phyloP scores from a whole-genome alignment of 2,797 vertebrate genomes.

The Halcyon badia region DNA sequence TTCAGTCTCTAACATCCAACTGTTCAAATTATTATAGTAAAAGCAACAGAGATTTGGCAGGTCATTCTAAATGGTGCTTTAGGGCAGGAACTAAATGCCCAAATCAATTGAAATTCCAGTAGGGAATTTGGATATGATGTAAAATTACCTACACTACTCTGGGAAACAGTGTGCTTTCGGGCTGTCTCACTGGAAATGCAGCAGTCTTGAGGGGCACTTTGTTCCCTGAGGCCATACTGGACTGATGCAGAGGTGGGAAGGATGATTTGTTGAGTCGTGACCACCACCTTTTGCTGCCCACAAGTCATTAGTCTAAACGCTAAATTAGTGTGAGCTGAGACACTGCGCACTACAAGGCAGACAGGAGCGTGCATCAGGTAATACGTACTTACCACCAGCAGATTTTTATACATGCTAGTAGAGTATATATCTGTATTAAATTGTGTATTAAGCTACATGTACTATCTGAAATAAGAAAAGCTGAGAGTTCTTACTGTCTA shows the following conservation, averaged over 20 bases:
- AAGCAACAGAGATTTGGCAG: not conserved
- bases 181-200: not conserved
- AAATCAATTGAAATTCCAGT: not conserved
- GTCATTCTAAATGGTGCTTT: not conserved
- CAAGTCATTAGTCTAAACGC: not conserved
- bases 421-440: not conserved
- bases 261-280: not conserved
- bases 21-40: not conserved
- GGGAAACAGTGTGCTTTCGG: not conserved
- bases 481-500: not conserved
- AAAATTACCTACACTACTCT: not conserved
- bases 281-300: not conserved
- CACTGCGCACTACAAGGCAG: accelerated
- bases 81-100: not conserved
- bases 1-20: not conserved
- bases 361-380: not conserved
- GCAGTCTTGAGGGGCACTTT: not conserved
- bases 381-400: not conserved
- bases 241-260: not conserved
- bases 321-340: not conserved
- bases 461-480: not conserved
- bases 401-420: not conserved
- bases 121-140: not conserved
- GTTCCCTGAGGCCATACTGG: not conserved
- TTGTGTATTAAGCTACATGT: not conserved